Evolutionary conservation across 1,140 invertebrate species (phyloP), one percentile per base, ranked within the genome.

Genomic region (Drosophila nasuta): DNA sequence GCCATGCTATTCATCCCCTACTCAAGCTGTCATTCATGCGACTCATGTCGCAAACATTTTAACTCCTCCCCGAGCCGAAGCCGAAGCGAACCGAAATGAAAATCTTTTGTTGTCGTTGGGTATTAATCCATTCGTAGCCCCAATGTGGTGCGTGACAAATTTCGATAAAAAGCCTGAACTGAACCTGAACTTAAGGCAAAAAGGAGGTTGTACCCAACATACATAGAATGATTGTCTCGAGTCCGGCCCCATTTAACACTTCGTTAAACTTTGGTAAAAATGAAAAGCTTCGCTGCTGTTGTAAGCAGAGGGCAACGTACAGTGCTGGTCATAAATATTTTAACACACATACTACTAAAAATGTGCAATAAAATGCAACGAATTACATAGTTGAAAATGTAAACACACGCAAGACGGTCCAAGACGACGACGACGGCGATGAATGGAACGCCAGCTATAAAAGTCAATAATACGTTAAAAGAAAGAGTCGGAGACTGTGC

Each of bases 311-410:
- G 62, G 17, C 43, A 35, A 45, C 63, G 43, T 58, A 58, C 45
- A 45, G 15, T 65, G 59, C 48, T 64, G 57, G 69, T 73, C 72
- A 87, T 82, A 87, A 87, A 87, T 87, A 86, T 87, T 87, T 85
- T 67, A 79, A 63, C 73, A 60, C 67, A 63, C 75, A 72, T 57
- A 67, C 74, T 25, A 65, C 65, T 70, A 62, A 75, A 75, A 75
- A 70, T 78, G 76, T 79, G 82, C 82, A 87, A 74, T 82, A 86
- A 87, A 87, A 87, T 87, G 82, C 82, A 87, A 79, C 82, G 82
- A 87, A 87, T 87, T 87, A 87, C 79, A 87, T 87, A 87, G 82
- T 87, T 82, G 79, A 87, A 87, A 82, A 87, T 87, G 82, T 87
- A 82, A 87, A 87, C 82, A 87, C 71, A 78, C 79, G 69, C 75